phyloP scores from a whole-genome alignment of 2,888 invertebrate species.

The Epirrhoe alternata region DNA sequence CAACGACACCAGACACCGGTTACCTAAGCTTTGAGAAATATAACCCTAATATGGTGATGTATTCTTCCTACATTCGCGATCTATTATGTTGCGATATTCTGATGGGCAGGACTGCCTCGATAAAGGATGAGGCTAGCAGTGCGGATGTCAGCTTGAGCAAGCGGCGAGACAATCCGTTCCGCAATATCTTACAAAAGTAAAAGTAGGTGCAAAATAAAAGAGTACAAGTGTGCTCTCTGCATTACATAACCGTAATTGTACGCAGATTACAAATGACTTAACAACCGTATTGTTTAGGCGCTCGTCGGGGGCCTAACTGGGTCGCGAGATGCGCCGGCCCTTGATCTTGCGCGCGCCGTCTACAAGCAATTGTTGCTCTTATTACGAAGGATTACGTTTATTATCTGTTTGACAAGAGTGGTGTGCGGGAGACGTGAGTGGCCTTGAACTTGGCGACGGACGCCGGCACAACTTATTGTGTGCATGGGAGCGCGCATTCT shows the following conservation, averaged over 20 bases:
- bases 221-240: neutral
- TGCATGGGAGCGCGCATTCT: neutral
- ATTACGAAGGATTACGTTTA: constrained; percentile 5
- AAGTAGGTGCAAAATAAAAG: neutral
- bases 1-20: constrained; percentile 20
- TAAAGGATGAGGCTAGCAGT: neutral
- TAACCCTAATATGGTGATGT: constrained; percentile 14
- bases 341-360: constrained; percentile 18
- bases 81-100: neutral
- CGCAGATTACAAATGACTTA: constrained; percentile 4
- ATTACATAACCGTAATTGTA: neutral
- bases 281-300: constrained; percentile 8
- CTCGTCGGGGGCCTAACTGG: neutral
- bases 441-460: constrained; percentile 27
- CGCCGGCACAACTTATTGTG: neutral
- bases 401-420: constrained; percentile 1
- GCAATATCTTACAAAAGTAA: neutral
- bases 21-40: constrained; percentile 19
- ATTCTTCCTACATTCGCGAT: constrained; percentile 14
- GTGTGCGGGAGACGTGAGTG: neutral
- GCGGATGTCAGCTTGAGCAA: neutral
- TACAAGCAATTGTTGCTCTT: constrained; percentile 7
- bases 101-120: neutral
- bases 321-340: constrained; percentile 11
- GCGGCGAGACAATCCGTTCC: neutral